Percentiles rank a stretch among this genome's conserved stretches.
These are phyloP conservation scores for Pseudoatta argentina DNA, from an alignment of 1,140 invertebrate genomes.

Conservation along the genomic window DNA sequence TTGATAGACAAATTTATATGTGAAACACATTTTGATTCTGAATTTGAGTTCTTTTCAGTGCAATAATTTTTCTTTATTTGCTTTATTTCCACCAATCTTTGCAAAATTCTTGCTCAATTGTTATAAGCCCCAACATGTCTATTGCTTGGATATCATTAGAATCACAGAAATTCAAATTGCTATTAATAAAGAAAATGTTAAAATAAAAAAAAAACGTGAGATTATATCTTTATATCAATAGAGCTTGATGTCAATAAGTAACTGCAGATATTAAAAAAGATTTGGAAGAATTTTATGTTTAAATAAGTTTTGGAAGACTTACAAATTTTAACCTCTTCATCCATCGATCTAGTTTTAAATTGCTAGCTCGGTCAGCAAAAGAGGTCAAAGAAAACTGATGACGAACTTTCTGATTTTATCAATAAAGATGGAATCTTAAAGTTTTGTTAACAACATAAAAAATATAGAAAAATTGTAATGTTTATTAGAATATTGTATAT, in stretches of 20 bases:
- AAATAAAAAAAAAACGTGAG: too few relatives aligned
- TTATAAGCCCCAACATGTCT: too few relatives aligned
- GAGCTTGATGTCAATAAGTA: background rate
- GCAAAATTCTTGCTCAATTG: too few relatives aligned
- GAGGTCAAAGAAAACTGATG: constrained; percentile 79
- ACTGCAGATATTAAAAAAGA: background rate
- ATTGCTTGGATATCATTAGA: too few relatives aligned
- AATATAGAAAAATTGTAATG: constrained; percentile 2
- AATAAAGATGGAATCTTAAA: constrained; percentile 59
- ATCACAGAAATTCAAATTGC: too few relatives aligned
- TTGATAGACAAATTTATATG: too few relatives aligned
- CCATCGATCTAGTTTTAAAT: constrained; percentile 76
- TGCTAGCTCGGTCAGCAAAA: constrained; percentile 79
- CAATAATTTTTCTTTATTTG: too few relatives aligned
- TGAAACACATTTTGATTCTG: too few relatives aligned
- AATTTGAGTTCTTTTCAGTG: too few relatives aligned
- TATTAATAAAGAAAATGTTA: too few relatives aligned
- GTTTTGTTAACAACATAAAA: constrained; percentile 72
- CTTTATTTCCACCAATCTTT: too few relatives aligned
- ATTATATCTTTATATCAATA: too few relatives aligned
- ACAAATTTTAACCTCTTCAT: constrained; percentile 79
- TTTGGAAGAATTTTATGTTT: background rate
- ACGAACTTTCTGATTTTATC: constrained; percentile 71
- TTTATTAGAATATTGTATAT: background rate
- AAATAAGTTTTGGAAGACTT: background rate